Percentiles rank a stretch among this genome's conserved stretches.
These are phyloP conservation scores for Lithophane semibrunnea DNA, from an alignment of 2,888 invertebrate species.

Conservation along the genomic window DNA sequence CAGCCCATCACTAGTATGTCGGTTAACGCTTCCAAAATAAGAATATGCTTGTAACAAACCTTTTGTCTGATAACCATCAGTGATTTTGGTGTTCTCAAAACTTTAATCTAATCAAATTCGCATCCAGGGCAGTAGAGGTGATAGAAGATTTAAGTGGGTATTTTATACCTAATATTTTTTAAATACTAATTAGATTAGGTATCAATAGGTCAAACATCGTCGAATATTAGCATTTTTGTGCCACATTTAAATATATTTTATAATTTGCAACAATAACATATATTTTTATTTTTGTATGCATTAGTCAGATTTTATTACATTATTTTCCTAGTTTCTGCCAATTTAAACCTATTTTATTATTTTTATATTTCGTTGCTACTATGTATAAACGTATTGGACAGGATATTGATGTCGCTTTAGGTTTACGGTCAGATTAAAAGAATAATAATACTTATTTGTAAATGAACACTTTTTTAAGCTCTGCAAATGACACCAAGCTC, in stretches of 20 bases:
- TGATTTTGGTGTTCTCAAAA: too few species aligned
- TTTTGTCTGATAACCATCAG: too few species aligned
- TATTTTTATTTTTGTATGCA: neutral
- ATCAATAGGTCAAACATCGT: neutral
- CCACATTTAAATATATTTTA: neutral
- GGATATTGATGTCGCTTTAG: neutral
- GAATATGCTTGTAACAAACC: neutral
- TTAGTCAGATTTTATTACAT: neutral
- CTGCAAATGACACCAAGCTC: neutral
- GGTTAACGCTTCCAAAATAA: neutral
- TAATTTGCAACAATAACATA: neutral
- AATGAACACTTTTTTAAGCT: neutral
- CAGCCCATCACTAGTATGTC: neutral
- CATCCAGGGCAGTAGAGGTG: neutral
- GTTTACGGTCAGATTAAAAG: neutral
- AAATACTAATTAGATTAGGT: too few species aligned
- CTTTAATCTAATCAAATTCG: neutral
- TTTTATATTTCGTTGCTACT: neutral
- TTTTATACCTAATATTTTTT: too few species aligned
- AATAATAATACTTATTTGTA: neutral
- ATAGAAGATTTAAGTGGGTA: too few species aligned
- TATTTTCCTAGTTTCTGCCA: neutral
- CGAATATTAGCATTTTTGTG: neutral
- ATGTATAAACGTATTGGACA: neutral
- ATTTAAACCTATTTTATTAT: neutral